A percentile compares a stretch with the other conserved stretches of the same genome.
Evolutionary conservation across 2,797 vertebrate genomes (phyloP).

Genomic region (Microctenopoma steveboyesi): DNA sequence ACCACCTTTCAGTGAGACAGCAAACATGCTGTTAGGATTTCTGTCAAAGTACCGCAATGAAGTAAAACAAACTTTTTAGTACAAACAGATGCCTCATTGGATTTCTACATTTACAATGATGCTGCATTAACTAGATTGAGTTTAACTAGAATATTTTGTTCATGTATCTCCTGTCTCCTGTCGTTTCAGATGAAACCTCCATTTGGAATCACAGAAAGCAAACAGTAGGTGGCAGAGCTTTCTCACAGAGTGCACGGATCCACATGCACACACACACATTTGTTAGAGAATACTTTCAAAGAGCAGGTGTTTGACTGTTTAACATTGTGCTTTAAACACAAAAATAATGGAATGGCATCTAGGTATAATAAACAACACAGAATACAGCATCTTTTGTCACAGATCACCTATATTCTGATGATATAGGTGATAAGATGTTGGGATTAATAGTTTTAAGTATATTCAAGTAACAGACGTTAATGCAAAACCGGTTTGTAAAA

Average conservation of each 20-base stretch:
- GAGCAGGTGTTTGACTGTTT: no score
- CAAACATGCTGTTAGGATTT: conserved; percentile 31
- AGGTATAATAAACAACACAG: no score
- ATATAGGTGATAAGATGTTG: no score
- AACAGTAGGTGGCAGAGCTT: conserved; percentile 9
- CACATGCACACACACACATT: no score
- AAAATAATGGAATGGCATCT: no score
- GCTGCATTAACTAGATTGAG: conserved; percentile 2
- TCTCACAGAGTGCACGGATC: not conserved
- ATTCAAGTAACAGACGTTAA: no score
- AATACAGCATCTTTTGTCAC: no score
- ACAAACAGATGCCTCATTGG: not conserved
- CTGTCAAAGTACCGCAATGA: not conserved
- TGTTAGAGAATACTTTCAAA: no score
- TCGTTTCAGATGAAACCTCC: not conserved
- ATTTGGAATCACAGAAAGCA: not conserved
- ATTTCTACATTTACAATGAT: not conserved
- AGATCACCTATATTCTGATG: no score
- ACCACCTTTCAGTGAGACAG: conserved; percentile 47
- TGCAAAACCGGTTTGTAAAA: no score
- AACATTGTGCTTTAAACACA: no score
- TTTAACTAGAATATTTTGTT: conserved; percentile 5
- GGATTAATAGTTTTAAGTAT: no score
- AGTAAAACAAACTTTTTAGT: not conserved
- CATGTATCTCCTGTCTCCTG: conserved; percentile 6